Base-by-base conservation (phyloP, 1,140 invertebrate species). In the Monochamus saltuarius region DNA sequence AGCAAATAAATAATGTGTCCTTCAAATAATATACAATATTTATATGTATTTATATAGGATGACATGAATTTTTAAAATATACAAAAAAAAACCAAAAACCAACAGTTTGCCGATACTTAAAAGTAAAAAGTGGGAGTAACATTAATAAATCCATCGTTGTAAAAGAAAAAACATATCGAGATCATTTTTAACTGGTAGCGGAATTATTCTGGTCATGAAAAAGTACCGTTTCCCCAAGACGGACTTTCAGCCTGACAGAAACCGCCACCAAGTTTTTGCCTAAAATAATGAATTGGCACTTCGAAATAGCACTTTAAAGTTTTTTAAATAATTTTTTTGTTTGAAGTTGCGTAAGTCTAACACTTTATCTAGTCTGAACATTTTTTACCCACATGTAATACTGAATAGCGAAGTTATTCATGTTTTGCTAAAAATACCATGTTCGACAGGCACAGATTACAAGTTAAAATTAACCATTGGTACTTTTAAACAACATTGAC, bases 1-100 rank as follows among this genome's bases (percentile, higher is more conserved):
- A 72, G 67, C 68, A 75, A 75, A 75, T 75, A 74, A 75, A 73
- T 74, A 71, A 70, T 67, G 71, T 74, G 67, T 68, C 70, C 65
- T 61, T 57, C 47, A 66, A 68, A 62, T 51, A 65, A 68, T 68
- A 68, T 65, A 63, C 64, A 66, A 53, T 60, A 61, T 66, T 58
- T 57, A 54, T 61, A 55, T 14, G n/a, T 17, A 13, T 47, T 19
- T 29, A 45, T 35, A 46, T 46, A 19, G 43, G 43, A 19, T 40
- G 17, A 59, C 46, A 36, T 16, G 45, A 61, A 19, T 58, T 52
- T 56, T 53, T 54, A 29, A 9, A 45, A 56, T 45, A 53, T 51
- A 38, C 34, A 61, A 56, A 64, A 59, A 59, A 38, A 50, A 39
- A 13, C 40, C 40, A 43, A 56, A 61, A 61, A 61, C 54, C 42